Evolutionary conservation across 2,888 invertebrate species (phyloP).

Genomic region (Eudasyphora cyanicolor): DNA sequence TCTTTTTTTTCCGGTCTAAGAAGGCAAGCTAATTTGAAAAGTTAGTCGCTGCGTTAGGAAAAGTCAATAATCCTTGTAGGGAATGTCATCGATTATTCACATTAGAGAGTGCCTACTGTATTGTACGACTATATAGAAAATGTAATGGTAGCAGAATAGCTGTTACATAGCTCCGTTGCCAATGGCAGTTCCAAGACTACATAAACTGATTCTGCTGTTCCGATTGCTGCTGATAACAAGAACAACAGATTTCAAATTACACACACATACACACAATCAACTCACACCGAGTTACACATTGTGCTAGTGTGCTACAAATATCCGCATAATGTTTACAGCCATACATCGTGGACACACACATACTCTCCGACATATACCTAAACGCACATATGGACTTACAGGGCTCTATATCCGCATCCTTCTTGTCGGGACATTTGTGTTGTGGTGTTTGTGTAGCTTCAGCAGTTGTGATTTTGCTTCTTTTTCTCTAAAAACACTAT

Average conservation of each 20-base stretch:
- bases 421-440: not conserved
- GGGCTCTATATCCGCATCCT: not conserved
- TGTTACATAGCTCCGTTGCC: not conserved
- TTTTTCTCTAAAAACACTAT: constrained; percentile 29
- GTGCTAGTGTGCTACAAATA: constrained; percentile 18
- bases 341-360: not conserved
- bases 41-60: too few species aligned
- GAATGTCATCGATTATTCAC: too few species aligned
- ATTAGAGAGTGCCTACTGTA: not conserved
- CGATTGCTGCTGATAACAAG: constrained; percentile 29
- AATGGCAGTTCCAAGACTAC: not conserved
- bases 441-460: not conserved
- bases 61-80: too few species aligned
- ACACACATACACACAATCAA: not conserved
- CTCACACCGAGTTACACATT: not conserved
- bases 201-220: constrained; percentile 2
- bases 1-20: too few species aligned
- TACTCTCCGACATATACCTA: too few species aligned
- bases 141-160: not conserved
- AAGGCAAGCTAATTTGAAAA: too few species aligned
- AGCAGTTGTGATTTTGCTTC: constrained; percentile 16
- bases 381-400: not conserved
- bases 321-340: constrained; percentile 25
- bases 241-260: constrained; percentile 26
- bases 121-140: not conserved